Percentiles rank a stretch among this genome's conserved stretches.
Conservation (phyloP, 2,113 vertebrate genomes). For the Mionectes macconnelli region DNA sequence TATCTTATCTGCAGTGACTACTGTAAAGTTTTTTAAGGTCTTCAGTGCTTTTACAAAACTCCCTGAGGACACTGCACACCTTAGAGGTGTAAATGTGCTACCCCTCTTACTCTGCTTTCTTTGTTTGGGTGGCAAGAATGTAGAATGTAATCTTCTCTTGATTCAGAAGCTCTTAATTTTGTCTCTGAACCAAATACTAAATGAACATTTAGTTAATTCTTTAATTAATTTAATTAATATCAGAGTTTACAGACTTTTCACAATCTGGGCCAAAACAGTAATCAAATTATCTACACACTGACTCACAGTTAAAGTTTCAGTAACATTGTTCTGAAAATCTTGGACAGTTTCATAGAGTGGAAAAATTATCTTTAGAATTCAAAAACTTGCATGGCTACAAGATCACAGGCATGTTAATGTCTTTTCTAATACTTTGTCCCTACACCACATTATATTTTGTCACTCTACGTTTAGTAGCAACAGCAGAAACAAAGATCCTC, state of each 20-base stretch:
- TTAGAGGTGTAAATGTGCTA: neutral
- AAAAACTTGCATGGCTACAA: constrained; percentile 50
- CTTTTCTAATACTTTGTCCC: constrained; percentile 35
- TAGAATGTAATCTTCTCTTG: neutral
- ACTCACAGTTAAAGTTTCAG: neutral
- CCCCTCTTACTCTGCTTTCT: neutral
- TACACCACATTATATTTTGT: neutral
- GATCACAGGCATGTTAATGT: constrained; percentile 29
- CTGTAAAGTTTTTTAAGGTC: neutral
- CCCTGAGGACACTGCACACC: neutral
- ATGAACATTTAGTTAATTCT: neutral
- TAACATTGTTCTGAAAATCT: neutral
- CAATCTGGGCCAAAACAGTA: neutral
- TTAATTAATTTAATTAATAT: neutral
- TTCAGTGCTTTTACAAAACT: neutral
- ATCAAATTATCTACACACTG: neutral
- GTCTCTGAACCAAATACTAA: neutral
- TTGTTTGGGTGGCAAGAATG: neutral
- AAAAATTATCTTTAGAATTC: constrained; percentile 37
- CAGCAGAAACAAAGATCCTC: constrained; percentile 30
- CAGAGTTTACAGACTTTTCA: neutral
- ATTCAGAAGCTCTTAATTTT: neutral
- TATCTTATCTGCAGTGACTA: neutral
- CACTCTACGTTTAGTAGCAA: constrained; percentile 46
- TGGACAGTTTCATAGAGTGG: neutral